Base-by-base conservation (phyloP, 2,113 vertebrate genomes). In the Semnornis frantzii region DNA sequence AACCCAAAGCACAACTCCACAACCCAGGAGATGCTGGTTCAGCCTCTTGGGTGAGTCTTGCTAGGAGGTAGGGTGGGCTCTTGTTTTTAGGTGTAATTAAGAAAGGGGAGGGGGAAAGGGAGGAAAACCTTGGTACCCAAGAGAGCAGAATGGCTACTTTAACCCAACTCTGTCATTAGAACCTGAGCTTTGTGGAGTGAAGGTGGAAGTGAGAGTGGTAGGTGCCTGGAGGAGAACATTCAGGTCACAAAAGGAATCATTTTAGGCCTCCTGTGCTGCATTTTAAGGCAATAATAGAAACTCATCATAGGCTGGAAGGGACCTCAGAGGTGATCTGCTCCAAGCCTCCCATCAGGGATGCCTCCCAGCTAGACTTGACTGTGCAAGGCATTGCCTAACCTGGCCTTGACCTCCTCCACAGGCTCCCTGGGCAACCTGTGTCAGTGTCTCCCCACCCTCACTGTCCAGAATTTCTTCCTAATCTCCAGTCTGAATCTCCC, bases 21-120 rank as follows among this genome's bases (percentile, higher is more conserved):
- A 93, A 78, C 96, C 93, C 95, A 68, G 92, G 96, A 96, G 97
- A 94, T 89, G 93, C 86, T 94, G 21, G 95, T 95, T 94, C 96
- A 96, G 84, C 94, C 97, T 97, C 96, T 93, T 5, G 86, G 91
- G 97, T 90, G 92, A 93, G 94, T 82, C 70, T 66, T 63, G 83
- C 85, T 94, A 71, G 97, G 96, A 97, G 93, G 94, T 93, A 95
- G 92, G 95, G 95, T 69, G 46, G 13, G 33, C 10, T 52, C 23
- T 50, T 66, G 48, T 96, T 96, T 95, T 92, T 65, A 96, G 96
- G 81, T 89, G 92, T 97, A 96, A 97, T 97, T 97, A 95, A 94
- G 86, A 16, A 84, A 37, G 34, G 28, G 62, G 48, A 60, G 33
- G 60, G 42, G 44, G 62, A 73, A 71, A 79, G 11, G 50, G 50